Percentiles rank a stretch among this genome's conserved stretches.
Evolutionary conservation across 1,140 invertebrate species (phyloP).

Genomic region (Drosophila equinoxialis): DNA sequence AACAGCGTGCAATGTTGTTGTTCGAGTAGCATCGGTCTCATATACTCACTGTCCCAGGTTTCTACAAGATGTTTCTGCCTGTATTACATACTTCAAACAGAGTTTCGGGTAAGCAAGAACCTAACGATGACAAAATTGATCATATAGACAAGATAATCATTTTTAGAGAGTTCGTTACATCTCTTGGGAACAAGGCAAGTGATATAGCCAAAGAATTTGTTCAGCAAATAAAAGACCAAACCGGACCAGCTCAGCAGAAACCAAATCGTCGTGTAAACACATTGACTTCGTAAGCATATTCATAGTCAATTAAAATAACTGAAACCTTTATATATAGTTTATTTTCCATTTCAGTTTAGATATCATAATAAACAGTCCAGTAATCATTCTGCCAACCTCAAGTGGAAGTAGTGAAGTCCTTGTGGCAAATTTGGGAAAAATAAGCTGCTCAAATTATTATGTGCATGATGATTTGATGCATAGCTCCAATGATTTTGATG

Average conservation of each 20-base stretch:
- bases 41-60: slow-evolving; percentile 95
- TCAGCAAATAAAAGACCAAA: slow-evolving; percentile 85
- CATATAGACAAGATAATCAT: too few relatives aligned
- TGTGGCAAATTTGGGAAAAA: slow-evolving; percentile 96
- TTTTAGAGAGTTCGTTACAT: slow-evolving; percentile 88
- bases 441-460: slow-evolving; percentile 86
- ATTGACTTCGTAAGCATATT: slow-evolving; percentile 41
- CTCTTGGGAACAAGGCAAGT: slow-evolving; percentile 94
- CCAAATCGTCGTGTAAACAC: slow-evolving; percentile 40
- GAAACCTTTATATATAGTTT: background rate
- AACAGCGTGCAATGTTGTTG: slow-evolving; percentile 84
- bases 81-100: slow-evolving; percentile 89
- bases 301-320: background rate
- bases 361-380: slow-evolving; percentile 93
- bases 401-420: slow-evolving; percentile 92
- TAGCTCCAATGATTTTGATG: slow-evolving; percentile 24
- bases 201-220: slow-evolving; percentile 97
- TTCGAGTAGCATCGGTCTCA: slow-evolving; percentile 95
- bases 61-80: slow-evolving; percentile 93
- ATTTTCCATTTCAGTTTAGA: slow-evolving; percentile 84
- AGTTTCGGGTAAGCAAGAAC: slow-evolving; percentile 83
- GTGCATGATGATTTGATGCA: slow-evolving; percentile 36
- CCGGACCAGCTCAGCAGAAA: slow-evolving; percentile 35
- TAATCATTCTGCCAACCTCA: slow-evolving; percentile 92
- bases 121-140: background rate